Evolutionary conservation across 2,797 vertebrate genomes (phyloP).

Genomic region (Petrocephalus schoutedeni): DNA sequence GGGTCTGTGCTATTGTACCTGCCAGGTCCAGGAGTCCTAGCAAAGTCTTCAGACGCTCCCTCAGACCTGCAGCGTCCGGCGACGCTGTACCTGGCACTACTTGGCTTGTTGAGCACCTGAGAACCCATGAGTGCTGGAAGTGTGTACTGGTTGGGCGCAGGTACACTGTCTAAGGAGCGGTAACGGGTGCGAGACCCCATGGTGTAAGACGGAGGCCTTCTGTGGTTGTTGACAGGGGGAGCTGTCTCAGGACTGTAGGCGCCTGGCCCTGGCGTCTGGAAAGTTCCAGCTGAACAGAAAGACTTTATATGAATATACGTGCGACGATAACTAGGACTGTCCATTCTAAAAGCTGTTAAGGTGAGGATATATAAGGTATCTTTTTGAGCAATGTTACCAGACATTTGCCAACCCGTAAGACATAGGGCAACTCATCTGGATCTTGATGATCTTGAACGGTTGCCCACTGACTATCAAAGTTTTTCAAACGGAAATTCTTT

Average conservation of each 20-base stretch:
- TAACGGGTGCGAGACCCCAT: conserved; percentile 69
- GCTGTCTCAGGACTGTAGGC: conserved; percentile 77
- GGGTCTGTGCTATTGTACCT: conserved; percentile 70
- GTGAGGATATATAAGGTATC: background rate
- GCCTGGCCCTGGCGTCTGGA: conserved; percentile 74
- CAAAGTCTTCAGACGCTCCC: conserved; percentile 64
- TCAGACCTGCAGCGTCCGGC: conserved; percentile 47
- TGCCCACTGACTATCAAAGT: background rate
- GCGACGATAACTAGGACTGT: background rate
- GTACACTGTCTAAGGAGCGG: conserved; percentile 60
- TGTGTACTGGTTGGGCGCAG: conserved; percentile 76
- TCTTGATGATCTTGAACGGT: background rate
- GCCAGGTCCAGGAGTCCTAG: conserved; percentile 71
- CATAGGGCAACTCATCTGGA: background rate
- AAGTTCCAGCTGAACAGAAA: conserved; percentile 41
- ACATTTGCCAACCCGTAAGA: background rate
- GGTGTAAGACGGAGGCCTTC: conserved; percentile 69
- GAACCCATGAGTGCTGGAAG: conserved; percentile 73
- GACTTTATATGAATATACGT: background rate
- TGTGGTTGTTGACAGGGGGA: conserved; percentile 59
- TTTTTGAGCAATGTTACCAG: background rate
- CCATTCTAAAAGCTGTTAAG: background rate
- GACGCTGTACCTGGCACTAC: conserved; percentile 72
- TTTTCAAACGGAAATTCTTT: background rate
- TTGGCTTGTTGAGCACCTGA: conserved; percentile 61